Percentiles rank a stretch among this genome's conserved stretches.
Evolutionary conservation across 2,113 vertebrate species (phyloP).

Genomic region (Lota lota): DNA sequence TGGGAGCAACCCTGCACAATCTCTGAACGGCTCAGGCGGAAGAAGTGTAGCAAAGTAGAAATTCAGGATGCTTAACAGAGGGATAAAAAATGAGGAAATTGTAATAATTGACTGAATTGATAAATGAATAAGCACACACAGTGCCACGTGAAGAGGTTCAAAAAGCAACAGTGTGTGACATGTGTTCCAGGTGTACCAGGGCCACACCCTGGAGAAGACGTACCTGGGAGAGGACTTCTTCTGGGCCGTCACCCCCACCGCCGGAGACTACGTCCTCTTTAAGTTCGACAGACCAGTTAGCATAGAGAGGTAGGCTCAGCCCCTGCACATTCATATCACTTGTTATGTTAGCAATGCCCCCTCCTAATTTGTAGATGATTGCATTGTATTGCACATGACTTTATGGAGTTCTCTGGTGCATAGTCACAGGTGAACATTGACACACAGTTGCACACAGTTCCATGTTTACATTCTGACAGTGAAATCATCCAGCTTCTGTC

Average conservation of each 20-base stretch:
- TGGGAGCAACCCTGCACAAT: too few relatives aligned
- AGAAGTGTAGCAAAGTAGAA: too few relatives aligned
- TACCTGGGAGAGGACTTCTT: conserved; percentile 98
- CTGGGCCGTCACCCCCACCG: conserved; percentile 92
- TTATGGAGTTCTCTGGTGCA: neutral
- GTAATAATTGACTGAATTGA: too few relatives aligned
- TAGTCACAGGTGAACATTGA: too few relatives aligned
- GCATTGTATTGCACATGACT: neutral
- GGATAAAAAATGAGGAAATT: too few relatives aligned
- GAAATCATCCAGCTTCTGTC: too few relatives aligned
- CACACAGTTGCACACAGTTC: neutral
- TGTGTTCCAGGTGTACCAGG: conserved; percentile 84
- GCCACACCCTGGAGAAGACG: conserved; percentile 93
- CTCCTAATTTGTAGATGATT: neutral
- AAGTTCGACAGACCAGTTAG: conserved; percentile 94
- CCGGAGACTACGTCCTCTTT: conserved; percentile 93
- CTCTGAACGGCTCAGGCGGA: too few relatives aligned
- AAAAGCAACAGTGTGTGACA: too few relatives aligned
- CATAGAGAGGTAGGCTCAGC: conserved; percentile 82
- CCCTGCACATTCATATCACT: neutral
- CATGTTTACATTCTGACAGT: too few relatives aligned
- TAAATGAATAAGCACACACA: too few relatives aligned
- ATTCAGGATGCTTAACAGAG: too few relatives aligned
- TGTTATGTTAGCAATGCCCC: neutral
- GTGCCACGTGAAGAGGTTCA: too few relatives aligned